Conservation (phyloP, 1,140 invertebrate species). For the Drosophila repleta region DNA sequence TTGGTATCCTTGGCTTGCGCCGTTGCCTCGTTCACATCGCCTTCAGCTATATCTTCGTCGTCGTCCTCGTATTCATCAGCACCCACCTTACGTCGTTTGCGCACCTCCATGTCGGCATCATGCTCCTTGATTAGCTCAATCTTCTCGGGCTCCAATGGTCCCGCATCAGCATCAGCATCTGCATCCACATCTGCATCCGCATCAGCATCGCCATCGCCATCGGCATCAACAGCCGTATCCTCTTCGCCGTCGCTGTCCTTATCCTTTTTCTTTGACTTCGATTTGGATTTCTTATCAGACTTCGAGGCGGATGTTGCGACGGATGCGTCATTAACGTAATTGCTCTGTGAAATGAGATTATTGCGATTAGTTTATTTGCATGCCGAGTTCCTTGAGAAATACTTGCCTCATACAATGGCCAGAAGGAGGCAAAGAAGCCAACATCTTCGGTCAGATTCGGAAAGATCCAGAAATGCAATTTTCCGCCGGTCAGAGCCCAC, state of each 20-base stretch:
- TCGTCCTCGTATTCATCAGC: constrained; percentile 72
- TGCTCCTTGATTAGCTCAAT: constrained; percentile 81
- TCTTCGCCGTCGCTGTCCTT: constrained; percentile 88
- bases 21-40: constrained; percentile 9
- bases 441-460: constrained; percentile 99
- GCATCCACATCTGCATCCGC: constrained; percentile 63
- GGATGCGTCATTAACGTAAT: constrained; percentile 60
- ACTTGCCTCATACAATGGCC: constrained; percentile 96
- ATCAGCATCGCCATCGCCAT: constrained; percentile 63
- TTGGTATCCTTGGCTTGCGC: constrained; percentile 63
- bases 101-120: constrained; percentile 75
- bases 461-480: constrained; percentile 97
- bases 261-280: constrained; percentile 88
- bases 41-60: constrained; percentile 32
- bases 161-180: constrained; percentile 33
- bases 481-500: constrained; percentile 94
- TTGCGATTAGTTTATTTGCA: not conserved
- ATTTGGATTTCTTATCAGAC: constrained; percentile 87
- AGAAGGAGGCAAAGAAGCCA: constrained; percentile 99
- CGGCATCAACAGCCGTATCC: constrained; percentile 67
- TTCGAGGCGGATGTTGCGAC: constrained; percentile 59
- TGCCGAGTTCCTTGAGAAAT: not conserved
- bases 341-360: constrained; percentile 53
- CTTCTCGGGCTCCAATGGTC: constrained; percentile 74
- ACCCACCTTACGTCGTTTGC: constrained; percentile 67